phyloP scores from a whole-genome alignment of 1,140 invertebrate species.

The Cotesia chilonis region DNA sequence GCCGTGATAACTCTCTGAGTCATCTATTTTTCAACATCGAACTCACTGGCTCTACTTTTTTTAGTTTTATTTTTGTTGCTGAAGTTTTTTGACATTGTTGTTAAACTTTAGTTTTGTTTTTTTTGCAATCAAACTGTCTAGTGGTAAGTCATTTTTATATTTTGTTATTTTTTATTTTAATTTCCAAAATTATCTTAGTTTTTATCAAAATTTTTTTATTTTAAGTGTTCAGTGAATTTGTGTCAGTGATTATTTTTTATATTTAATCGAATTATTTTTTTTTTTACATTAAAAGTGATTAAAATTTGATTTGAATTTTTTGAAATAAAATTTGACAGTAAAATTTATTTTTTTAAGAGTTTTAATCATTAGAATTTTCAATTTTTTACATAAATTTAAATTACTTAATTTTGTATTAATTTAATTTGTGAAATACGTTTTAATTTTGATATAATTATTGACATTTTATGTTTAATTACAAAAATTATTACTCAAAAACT shows the following conservation, averaged over 20 bases:
- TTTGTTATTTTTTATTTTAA: neutral
- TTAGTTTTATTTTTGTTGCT: neutral
- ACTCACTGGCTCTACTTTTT: constrained; percentile 17
- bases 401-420: too few relatives aligned
- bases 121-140: too few relatives aligned
- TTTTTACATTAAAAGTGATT: neutral
- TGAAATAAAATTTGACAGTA: neutral
- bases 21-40: constrained; percentile 29
- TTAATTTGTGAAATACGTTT: too few relatives aligned
- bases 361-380: too few relatives aligned
- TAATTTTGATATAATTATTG: too few relatives aligned
- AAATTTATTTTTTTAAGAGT: too few relatives aligned
- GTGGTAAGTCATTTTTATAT: too few relatives aligned
- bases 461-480: too few relatives aligned
- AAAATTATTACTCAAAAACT: too few relatives aligned
- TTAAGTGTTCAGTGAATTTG: neutral
- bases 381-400: too few relatives aligned
- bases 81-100: too few relatives aligned
- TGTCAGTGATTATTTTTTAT: neutral
- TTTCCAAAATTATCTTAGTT: neutral
- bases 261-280: neutral
- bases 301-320: neutral
- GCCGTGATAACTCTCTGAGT: constrained; percentile 10
- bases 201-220: neutral
- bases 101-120: too few relatives aligned